phyloP scores from a whole-genome alignment of 2,797 vertebrate species.

The Rhinogobio ventralis region DNA sequence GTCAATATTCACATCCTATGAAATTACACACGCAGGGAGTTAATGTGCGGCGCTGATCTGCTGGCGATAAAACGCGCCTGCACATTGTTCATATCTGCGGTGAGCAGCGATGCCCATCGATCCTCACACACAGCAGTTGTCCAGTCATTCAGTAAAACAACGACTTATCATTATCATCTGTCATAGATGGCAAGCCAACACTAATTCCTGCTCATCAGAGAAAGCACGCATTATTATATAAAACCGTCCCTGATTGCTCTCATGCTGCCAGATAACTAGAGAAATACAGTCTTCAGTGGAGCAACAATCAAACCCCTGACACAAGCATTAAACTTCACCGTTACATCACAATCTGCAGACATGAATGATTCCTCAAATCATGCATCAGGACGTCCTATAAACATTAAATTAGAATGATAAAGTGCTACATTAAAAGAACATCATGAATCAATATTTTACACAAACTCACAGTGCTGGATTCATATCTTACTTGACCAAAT shows the following conservation, averaged over 20 bases:
- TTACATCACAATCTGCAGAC: too few species aligned
- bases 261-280: not conserved
- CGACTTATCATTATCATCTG: conserved; percentile 48
- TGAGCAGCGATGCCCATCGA: conserved; percentile 57
- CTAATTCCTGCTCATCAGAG: conserved; percentile 15
- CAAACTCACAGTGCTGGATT: not conserved
- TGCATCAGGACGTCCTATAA: not conserved
- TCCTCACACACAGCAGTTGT: conserved; percentile 42
- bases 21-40: conserved; percentile 51
- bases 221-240: not conserved
- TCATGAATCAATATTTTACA: not conserved
- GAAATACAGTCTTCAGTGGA: not conserved
- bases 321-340: not conserved
- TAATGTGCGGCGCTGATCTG: conserved; percentile 55
- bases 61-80: conserved; percentile 25
- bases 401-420: not conserved
- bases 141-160: conserved; percentile 47
- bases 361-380: not conserved
- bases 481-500: not conserved
- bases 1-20: conserved; percentile 65
- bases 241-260: not conserved
- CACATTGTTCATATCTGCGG: conserved; percentile 54
- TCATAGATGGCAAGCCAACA: not conserved
- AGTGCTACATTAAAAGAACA: not conserved
- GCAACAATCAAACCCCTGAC: not conserved